These are phyloP conservation scores for Acanthornis magna DNA, from an alignment of 2,797 vertebrate genomes.

Conservation along the genomic window DNA sequence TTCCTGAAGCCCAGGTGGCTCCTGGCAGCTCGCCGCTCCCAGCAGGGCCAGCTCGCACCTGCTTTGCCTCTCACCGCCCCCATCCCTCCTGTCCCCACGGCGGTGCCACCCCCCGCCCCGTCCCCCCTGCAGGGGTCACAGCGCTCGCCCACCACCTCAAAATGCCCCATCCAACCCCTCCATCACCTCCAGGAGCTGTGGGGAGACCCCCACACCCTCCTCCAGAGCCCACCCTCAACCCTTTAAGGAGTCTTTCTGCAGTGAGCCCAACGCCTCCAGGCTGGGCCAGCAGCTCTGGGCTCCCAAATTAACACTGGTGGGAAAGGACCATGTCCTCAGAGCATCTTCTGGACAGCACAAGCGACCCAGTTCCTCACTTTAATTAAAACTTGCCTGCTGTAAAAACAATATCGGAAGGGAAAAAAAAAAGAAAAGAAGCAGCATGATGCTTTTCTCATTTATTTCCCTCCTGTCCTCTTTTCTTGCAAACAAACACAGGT, in stretches of 20 bases:
- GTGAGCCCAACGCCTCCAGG: background rate
- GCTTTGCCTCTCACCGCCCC: background rate
- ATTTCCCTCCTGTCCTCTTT: conserved; percentile 51
- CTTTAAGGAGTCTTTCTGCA: background rate
- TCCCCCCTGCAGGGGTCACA: background rate
- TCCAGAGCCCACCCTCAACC: background rate
- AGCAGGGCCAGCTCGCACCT: background rate
- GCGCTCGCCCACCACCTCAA: background rate
- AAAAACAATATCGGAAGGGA: background rate
- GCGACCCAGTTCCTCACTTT: conserved; percentile 40
- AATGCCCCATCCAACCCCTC: background rate
- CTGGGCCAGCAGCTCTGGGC: background rate
- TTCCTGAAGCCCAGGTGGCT: background rate
- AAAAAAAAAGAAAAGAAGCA: background rate
- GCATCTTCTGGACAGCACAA: conserved; percentile 35
- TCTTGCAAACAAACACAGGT: conserved; percentile 15
- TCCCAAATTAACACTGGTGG: background rate
- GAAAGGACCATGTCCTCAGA: background rate
- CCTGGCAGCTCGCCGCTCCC: background rate
- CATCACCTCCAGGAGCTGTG: accelerated
- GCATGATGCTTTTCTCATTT: conserved; percentile 20
- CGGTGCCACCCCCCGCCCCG: background rate
- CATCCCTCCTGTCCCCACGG: background rate
- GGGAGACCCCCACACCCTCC: background rate
- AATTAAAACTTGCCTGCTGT: conserved; percentile 46